phyloP scores from a whole-genome alignment of 92 coral and sea anemone genomes.

The Zoanthus solanderi region DNA sequence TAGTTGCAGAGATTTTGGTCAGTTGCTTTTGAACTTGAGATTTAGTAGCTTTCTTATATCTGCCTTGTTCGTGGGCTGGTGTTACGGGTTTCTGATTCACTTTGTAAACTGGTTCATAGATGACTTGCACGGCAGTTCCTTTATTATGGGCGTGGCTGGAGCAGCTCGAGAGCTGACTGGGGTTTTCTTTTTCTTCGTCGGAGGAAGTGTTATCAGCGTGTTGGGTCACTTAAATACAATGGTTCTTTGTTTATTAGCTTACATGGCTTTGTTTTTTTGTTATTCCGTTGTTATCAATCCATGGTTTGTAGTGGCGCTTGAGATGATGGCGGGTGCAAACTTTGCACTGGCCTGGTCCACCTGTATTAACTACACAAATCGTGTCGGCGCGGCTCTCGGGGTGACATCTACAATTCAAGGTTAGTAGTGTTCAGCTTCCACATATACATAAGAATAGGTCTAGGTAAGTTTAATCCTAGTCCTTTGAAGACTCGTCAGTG shows the following conservation, averaged over 20 bases:
- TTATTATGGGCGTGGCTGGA: constrained; percentile 70
- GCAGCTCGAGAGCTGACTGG: constrained; percentile 67
- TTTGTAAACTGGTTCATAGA: constrained; percentile 85
- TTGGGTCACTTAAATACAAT: constrained; percentile 70
- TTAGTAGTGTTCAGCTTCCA: background rate
- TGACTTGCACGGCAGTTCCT: constrained; percentile 69
- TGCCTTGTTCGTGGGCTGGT: constrained; percentile 60
- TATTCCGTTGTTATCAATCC: constrained; percentile 59
- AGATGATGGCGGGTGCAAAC: constrained; percentile 67
- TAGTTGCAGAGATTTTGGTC: constrained; percentile 48
- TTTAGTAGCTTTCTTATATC: constrained; percentile 64
- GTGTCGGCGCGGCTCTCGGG: constrained; percentile 53
- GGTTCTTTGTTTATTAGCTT: constrained; percentile 63
- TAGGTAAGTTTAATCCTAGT: background rate
- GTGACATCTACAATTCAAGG: constrained; percentile 63
- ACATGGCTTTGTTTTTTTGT: constrained; percentile 52
- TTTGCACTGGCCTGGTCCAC: constrained; percentile 77
- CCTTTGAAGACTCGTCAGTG: background rate
- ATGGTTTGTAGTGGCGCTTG: constrained; percentile 72
- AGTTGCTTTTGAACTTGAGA: constrained; percentile 51
- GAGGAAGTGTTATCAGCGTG: constrained; percentile 54
- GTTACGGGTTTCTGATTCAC: constrained; percentile 64
- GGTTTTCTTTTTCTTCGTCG: constrained; percentile 63
- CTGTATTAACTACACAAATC: constrained; percentile 63
- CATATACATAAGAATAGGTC: background rate